Conservation (phyloP, 2,888 invertebrate genomes). For the Zele albiditarsus region DNA sequence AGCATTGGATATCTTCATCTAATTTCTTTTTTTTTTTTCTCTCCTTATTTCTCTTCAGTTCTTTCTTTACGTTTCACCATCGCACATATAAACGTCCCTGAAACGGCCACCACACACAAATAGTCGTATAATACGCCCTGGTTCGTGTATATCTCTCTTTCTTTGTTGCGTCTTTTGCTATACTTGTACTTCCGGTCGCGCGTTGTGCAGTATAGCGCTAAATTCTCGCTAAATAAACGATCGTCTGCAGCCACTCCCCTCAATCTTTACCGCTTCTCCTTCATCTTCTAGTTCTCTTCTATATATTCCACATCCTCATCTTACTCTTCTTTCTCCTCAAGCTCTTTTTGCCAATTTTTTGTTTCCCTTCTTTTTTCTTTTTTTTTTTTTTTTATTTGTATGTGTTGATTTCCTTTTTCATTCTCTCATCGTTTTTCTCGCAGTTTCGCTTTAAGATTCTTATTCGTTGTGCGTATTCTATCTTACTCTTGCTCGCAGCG, state of each 20-base stretch:
- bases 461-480: neutral
- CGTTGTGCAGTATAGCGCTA: conserved; percentile 55
- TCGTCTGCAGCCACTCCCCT: conserved; percentile 30
- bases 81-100: conserved; percentile 58
- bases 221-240: conserved; percentile 66
- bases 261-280: neutral
- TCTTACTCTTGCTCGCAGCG: neutral
- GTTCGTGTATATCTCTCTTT: conserved; percentile 35
- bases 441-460: neutral
- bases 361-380: conserved; percentile 1
- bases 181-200: conserved; percentile 69
- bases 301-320: conserved; percentile 40
- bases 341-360: conserved; percentile 28
- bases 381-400: neutral
- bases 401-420: neutral
- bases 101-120: conserved; percentile 54
- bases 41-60: conserved; percentile 35
- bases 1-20: neutral
- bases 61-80: conserved; percentile 41
- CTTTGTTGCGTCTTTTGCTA: conserved; percentile 52
- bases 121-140: conserved; percentile 42
- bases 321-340: conserved; percentile 37
- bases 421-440: neutral
- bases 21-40: neutral
- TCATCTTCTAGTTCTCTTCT: conserved; percentile 18